Percentiles rank a stretch among this genome's conserved stretches.
These are phyloP conservation scores for Callochromis pleurospilus DNA, from an alignment of 2,113 vertebrate genomes.

Conservation along the genomic window DNA sequence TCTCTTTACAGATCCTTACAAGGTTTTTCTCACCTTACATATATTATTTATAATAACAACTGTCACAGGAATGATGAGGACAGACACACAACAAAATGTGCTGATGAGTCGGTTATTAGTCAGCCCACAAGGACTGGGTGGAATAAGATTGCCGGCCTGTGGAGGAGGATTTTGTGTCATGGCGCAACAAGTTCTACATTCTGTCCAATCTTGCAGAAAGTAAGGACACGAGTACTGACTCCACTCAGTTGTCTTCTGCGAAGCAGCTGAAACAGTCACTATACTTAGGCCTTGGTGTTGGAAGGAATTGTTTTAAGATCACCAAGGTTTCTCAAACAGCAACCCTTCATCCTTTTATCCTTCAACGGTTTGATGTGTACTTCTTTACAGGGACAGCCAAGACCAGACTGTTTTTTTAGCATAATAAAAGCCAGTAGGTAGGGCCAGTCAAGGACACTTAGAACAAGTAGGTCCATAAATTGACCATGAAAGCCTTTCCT, in stretches of 20 bases:
- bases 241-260: not conserved
- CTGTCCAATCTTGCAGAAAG: not conserved
- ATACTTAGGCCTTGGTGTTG: not conserved
- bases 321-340: not conserved
- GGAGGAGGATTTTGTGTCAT: not conserved
- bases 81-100: not conserved
- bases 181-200: not conserved
- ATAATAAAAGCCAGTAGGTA: not conserved
- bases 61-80: not conserved
- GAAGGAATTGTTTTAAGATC: not conserved
- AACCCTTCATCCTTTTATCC: not conserved
- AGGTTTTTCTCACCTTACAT: not conserved
- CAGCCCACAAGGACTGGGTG: not conserved
- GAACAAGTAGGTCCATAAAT: not conserved
- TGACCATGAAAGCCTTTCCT: not conserved
- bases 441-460: not conserved
- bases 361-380: not conserved
- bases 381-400: not conserved
- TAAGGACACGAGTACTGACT: not conserved
- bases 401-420: not conserved
- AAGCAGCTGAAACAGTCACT: not conserved
- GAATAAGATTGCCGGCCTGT: not conserved
- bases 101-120: not conserved
- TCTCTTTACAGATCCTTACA: not conserved
- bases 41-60: not conserved